Base-by-base conservation (phyloP, 2,797 vertebrate species). In the Halcyon smyrnensis region DNA sequence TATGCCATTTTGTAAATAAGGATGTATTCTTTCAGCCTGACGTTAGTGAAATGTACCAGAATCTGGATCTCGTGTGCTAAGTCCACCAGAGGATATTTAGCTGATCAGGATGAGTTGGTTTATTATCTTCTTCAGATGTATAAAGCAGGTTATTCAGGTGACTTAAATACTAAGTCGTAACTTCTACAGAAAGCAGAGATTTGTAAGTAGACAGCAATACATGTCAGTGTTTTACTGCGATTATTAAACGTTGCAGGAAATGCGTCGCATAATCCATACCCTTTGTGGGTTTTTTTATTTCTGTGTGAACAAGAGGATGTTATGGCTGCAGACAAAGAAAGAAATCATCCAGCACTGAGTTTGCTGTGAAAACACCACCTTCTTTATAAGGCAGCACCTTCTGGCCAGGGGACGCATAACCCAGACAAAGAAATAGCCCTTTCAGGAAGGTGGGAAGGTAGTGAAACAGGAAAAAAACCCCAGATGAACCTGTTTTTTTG, bases 241-340 rank as follows among this genome's bases (percentile, higher is more conserved):
- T 97, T 97, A 97, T 98, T 97, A 97, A 97, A 97, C 93, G 93
- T 95, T 95, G 94, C 71, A 89, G 95, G 90, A 97, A 97, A 95
- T 78, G 64, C 80, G 75, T 87, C 25, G 3, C 90, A 63, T 93
- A 81, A 96, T 94, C 94, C 90, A 84, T 93, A 94, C 83, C 91
- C 82, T 93, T 92, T 87, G 85, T 75, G 84, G 46, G 82, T 96
- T 89, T 85, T 96, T 89, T 92, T 92, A 87, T 95, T 75, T 63
- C 28, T 89, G n/a, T 46, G 39, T 86, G 89, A 84, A 60, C 68
- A 83, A 80, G 75, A 51, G n/a, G 59, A 71, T 85, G 51, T 73
- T 76, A 74, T 37, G 59, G 65, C 57, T 87, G 32, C 67, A 88
- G 90, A 96, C 62, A 95, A 92, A 94, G 68, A 30, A 88, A 59